Base-by-base conservation (phyloP, 92 coral and sea anemone species). In the Zoanthus sociatus region DNA sequence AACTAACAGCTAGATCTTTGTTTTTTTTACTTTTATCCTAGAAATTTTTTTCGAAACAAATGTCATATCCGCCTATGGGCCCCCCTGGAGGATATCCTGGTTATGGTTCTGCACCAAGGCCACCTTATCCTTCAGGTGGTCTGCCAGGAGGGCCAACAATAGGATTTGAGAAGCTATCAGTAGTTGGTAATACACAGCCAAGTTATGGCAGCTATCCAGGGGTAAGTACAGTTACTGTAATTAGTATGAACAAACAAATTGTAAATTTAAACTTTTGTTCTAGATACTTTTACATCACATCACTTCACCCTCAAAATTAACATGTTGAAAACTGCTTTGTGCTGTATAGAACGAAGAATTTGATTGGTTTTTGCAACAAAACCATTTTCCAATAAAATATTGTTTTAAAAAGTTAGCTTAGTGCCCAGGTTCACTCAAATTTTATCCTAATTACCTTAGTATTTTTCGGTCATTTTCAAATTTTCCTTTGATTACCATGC, bases 31-130 rank as follows among this genome's bases (percentile, higher is more conserved):
- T 21, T 68, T 17, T 72, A 30, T 53, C 51, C 7, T 56, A 53
- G 66, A 54, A 5, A 8, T 76, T 54, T 37, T 7, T 50, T 26
- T 76, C 31, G 74, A 20, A 37, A 17, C 44, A 10, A 0, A 79
- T 79, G 84, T 63, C 84, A 12, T 79, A 79, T 66, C 84, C 84
- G 44, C 84, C 84, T 37, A 42, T 48, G 51, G 84, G 84, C 1
- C 98, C 98, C 74, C 97, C 94, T 46, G 95, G 98, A 77, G 91
- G 92, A 32, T 94, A 78, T 79, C 92, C 94, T 51, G 92, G 91
- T 87, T 92, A 92, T 82, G 94, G 92, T 37, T 77, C 90, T 13
- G 88, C 94, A 53, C 92, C 90, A 26, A 78, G 92, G 55, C 73
- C 84, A 42, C 44, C 73, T 1, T 79, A 79, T 79, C 74, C 73